Evolutionary conservation across 1,140 invertebrate genomes (phyloP).

Genomic region (Vanessa tameamea): DNA sequence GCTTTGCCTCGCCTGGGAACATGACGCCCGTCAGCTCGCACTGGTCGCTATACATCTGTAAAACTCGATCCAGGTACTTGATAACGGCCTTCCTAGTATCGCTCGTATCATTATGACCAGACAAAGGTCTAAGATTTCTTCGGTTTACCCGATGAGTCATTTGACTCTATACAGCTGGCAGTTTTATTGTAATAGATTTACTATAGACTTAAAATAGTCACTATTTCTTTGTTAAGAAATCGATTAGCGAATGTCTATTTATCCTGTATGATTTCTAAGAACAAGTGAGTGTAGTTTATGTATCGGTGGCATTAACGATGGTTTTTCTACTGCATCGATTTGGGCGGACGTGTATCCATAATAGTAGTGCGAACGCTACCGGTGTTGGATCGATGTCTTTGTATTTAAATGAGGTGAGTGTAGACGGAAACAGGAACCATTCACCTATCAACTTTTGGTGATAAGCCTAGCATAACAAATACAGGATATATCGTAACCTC

Average conservation of each 20-base stretch:
- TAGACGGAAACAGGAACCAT: constrained; percentile 68
- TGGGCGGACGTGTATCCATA: constrained; percentile 43
- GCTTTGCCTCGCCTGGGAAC: constrained; percentile 60
- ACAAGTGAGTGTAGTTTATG: too few relatives aligned
- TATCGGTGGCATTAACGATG: background rate
- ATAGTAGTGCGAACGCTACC: constrained; percentile 45
- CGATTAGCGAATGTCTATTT: background rate
- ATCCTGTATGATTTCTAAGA: too few relatives aligned
- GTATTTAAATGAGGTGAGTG: constrained; percentile 67
- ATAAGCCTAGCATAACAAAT: constrained; percentile 37
- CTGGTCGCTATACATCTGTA: constrained; percentile 55
- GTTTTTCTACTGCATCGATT: constrained; percentile 1
- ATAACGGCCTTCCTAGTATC: constrained; percentile 58
- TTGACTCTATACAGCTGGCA: background rate
- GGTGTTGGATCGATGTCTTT: constrained; percentile 54
- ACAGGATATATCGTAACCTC: constrained; percentile 23
- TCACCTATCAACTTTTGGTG: constrained; percentile 48
- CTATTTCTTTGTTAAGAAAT: background rate
- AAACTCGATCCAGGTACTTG: constrained; percentile 49
- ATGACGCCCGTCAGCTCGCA: constrained; percentile 43
- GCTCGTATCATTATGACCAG: constrained; percentile 31
- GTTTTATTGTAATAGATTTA: background rate
- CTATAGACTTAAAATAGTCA: background rate
- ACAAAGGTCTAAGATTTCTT: constrained; percentile 6
- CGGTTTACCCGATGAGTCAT: constrained; percentile 5